phyloP scores from a whole-genome alignment of 2,888 invertebrate genomes.

The Drosophila limbata region DNA sequence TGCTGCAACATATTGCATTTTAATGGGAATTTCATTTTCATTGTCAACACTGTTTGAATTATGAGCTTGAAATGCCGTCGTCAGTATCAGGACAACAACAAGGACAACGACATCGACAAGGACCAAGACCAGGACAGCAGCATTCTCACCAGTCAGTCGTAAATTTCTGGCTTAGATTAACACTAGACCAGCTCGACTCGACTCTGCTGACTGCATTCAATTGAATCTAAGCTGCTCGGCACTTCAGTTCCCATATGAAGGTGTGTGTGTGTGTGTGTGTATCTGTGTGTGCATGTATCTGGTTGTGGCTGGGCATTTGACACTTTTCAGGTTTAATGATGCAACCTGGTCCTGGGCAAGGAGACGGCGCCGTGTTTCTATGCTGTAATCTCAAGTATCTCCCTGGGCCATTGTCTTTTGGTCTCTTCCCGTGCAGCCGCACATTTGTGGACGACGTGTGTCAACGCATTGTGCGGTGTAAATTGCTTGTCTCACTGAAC shows the following conservation, averaged over 20 bases:
- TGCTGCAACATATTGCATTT: conserved; percentile 79
- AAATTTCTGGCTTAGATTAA: conserved; percentile 72
- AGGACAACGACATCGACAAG: conserved; percentile 4
- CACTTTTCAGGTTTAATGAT: conserved; percentile 79
- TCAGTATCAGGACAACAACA: conserved; percentile 1
- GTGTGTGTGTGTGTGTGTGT: conserved; percentile 1
- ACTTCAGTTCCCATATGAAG: conserved; percentile 18
- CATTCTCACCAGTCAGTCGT: conserved; percentile 47
- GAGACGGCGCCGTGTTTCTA: conserved; percentile 8
- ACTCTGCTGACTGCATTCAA: conserved; percentile 54
- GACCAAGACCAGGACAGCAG: conserved; percentile 9
- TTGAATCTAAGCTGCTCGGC: conserved; percentile 58
- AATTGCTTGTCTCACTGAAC: conserved; percentile 67
- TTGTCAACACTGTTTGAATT: conserved; percentile 78
- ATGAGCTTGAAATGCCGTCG: conserved; percentile 56
- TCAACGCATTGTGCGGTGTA: conserved; percentile 79
- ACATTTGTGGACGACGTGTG: conserved; percentile 79
- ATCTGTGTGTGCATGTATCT: conserved; percentile 12
- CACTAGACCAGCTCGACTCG: conserved; percentile 28
- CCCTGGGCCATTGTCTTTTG: conserved; percentile 64
- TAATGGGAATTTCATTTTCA: conserved; percentile 78
- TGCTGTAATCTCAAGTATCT: conserved; percentile 37
- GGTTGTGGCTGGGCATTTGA: conserved; percentile 64
- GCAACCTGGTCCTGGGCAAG: conserved; percentile 50
- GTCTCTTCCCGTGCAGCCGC: conserved; percentile 51